These are phyloP conservation scores for Panzeria rudis DNA, from an alignment of 2,888 invertebrate species.

Conservation along the genomic window DNA sequence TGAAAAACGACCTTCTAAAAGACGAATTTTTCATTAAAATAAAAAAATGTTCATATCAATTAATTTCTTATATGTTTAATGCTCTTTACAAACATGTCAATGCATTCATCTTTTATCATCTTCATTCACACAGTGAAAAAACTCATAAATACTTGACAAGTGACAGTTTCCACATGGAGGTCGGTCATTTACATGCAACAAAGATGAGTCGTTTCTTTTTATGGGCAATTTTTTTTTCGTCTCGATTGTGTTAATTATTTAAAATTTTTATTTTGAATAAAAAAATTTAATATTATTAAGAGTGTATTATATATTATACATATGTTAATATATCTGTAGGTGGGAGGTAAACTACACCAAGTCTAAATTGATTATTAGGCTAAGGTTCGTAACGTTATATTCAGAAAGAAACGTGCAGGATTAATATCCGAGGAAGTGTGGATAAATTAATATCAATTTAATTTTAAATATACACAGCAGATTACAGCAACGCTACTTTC, in stretches of 20 bases:
- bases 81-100: background rate
- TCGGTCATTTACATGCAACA: background rate
- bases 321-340: no score
- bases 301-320: no score
- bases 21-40: background rate
- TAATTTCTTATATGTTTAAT: background rate
- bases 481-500: no score
- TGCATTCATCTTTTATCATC: background rate
- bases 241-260: background rate
- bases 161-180: background rate
- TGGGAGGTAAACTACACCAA: no score
- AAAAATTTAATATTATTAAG: background rate
- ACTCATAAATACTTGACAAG: constrained; percentile 6
- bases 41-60: background rate
- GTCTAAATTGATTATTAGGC: no score
- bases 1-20: no score
- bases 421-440: no score
- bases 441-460: no score
- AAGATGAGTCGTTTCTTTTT: background rate
- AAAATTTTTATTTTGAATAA: background rate
- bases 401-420: no score
- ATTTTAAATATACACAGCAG: no score
- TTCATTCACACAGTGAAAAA: background rate
- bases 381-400: no score
- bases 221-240: background rate